These are phyloP conservation scores for Charaxes varanes DNA, from an alignment of 1,140 invertebrate species.

Conservation along the genomic window DNA sequence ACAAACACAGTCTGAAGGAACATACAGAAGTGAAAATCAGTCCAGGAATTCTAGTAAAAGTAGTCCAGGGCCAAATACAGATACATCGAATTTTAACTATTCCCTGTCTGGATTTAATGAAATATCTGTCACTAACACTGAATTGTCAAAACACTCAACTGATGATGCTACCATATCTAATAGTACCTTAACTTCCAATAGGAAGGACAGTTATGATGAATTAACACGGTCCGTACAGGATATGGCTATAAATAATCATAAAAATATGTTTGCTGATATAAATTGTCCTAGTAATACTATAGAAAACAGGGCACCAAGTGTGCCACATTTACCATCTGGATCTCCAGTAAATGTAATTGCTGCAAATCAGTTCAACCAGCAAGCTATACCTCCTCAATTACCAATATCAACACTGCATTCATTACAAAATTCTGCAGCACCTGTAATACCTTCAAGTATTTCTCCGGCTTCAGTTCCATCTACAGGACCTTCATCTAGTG, in stretches of 20 bases:
- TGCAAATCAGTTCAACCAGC: slow-evolving; percentile 12
- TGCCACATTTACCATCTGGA: slow-evolving; percentile 19
- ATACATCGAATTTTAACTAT: slow-evolving; percentile 61
- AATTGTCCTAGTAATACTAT: slow-evolving; percentile 13
- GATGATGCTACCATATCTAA: slow-evolving; percentile 29
- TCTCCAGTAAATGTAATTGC: slow-evolving; percentile 10
- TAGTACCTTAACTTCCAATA: slow-evolving; percentile 25
- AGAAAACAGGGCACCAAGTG: slow-evolving; percentile 19
- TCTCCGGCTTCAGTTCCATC: slow-evolving; percentile 10
- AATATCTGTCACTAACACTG: slow-evolving; percentile 32
- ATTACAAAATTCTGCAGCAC: slow-evolving; percentile 13
- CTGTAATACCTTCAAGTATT: slow-evolving; percentile 9
- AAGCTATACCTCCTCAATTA: slow-evolving; percentile 27
- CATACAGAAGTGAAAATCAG: slow-evolving; percentile 74
- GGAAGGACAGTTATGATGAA: slow-evolving; percentile 38
- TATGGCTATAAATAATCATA: slow-evolving; percentile 48
- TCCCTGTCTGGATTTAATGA: slow-evolving; percentile 41
- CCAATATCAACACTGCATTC: slow-evolving; percentile 19
- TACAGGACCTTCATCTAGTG: slow-evolving; percentile 25
- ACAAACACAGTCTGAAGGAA: slow-evolving; percentile 74
- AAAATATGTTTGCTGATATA: slow-evolving; percentile 12
- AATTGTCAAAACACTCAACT: slow-evolving; percentile 39
- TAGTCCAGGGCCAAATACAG: slow-evolving; percentile 57
- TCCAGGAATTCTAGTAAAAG: slow-evolving; percentile 73
- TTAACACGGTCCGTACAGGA: slow-evolving; percentile 43